Evolutionary conservation across 2,888 invertebrate species (phyloP).

Genomic region (Apocheima hispidaria): DNA sequence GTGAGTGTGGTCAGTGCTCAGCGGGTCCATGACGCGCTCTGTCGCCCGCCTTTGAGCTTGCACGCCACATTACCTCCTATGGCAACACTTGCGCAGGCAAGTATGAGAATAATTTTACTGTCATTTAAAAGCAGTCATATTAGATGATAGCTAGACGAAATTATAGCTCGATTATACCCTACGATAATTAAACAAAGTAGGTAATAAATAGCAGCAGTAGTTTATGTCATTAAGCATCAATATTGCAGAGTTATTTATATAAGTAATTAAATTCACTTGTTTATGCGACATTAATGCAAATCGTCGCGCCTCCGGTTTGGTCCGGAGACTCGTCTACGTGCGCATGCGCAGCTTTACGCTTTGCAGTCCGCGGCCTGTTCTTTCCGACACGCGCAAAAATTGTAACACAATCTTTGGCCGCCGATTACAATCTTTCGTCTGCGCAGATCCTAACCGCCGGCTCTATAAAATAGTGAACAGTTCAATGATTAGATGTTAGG

Average conservation of each 20-base stretch:
- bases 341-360: background rate
- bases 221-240: slow-evolving; percentile 22
- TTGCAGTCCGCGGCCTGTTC: no score
- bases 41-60: slow-evolving; percentile 61
- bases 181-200: slow-evolving; percentile 9
- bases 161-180: slow-evolving; percentile 11
- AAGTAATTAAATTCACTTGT: slow-evolving; percentile 24
- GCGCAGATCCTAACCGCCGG: slow-evolving; percentile 21
- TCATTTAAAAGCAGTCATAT: slow-evolving; percentile 11
- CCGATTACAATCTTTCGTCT: slow-evolving; percentile 4
- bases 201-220: slow-evolving; percentile 10
- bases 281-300: slow-evolving; percentile 39
- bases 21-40: slow-evolving; percentile 68
- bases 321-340: background rate
- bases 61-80: no score
- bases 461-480: slow-evolving; percentile 60
- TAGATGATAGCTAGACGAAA: slow-evolving; percentile 5
- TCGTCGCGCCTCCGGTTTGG: slow-evolving; percentile 7
- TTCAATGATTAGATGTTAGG: slow-evolving; percentile 59
- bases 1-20: slow-evolving; percentile 57
- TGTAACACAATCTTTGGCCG: background rate
- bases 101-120: no score
- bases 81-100: no score
- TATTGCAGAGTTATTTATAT: slow-evolving; percentile 14
- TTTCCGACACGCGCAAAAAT: no score